Evolutionary conservation across 2,113 vertebrate species (phyloP), one percentile per base, ranked within the genome.

Genomic region (Anarrhichthys ocellatus): DNA sequence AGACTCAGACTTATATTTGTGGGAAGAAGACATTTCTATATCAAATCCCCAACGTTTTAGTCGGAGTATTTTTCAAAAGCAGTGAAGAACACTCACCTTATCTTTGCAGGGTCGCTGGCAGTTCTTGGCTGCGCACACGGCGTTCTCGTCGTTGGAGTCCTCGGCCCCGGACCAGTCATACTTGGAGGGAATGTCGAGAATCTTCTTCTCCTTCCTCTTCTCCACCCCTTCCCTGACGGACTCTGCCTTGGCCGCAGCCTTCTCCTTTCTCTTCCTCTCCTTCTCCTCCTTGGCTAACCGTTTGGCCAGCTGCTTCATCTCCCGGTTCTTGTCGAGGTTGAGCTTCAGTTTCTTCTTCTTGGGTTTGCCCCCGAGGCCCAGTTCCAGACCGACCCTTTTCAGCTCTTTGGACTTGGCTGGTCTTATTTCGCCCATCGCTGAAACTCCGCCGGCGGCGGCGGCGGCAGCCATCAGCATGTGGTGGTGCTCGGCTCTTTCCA

Each of bases 111-210:
- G 98, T 56, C 98, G 94, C 80, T 99, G 98, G 91, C 98, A 99
- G 95, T 97, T 98, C 78, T 98, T 97, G 2, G 98, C 96, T 0
- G 98, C 98, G 11, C 98, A 99, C 4, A 99, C 97, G 0, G 98
- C 98, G 0, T 99, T 99, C 90, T 99, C 98, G 0, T 99, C 98
- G 27, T 99, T 98, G 0, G 98, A 99, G 66, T 99, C 98, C 29
- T 99, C 98, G 0, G 98, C 98, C 40, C 98, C 98, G 0, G 98
- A 99, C 98, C 98, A 99, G 87, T 99, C 98, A 0, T 99, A 99
- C 85, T 99, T 99, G 1, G 98, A 99, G 14, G 98, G 98, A 84
- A 99, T 99, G 91, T 99, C 98, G 32, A 99, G 93, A 65, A 99
- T 96, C 83, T 99, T 99, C 92, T 96, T 98, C 93, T 99, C 98